Percentiles rank a stretch among this genome's conserved stretches.
Evolutionary conservation across 2,797 vertebrate genomes (phyloP).

Genomic region (Saxicola maurus): DNA sequence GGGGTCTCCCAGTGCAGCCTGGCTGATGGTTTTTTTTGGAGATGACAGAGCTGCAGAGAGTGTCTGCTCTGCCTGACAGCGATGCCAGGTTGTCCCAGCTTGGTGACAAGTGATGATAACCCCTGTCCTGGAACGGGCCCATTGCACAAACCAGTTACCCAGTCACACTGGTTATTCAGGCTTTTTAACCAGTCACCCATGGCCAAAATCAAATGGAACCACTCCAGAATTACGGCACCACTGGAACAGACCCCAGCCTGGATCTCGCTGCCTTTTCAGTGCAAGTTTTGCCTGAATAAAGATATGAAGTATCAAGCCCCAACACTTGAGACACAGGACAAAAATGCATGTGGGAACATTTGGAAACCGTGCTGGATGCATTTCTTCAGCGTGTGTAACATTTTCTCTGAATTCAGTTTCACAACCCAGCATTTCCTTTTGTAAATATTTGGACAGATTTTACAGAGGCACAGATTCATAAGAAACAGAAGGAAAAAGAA

Average conservation of each 20-base stretch:
- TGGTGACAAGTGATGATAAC: conserved; percentile 21
- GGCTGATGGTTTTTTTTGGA: not conserved
- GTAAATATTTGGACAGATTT: conserved; percentile 54
- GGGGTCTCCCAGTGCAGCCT: not conserved
- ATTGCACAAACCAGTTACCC: not conserved
- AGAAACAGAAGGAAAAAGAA: not conserved
- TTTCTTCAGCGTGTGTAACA: conserved; percentile 54
- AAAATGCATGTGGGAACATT: conserved; percentile 51
- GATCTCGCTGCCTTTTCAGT: not conserved
- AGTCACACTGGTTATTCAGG: not conserved
- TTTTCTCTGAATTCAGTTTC: conserved; percentile 59
- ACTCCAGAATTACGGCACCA: not conserved
- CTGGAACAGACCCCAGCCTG: not conserved
- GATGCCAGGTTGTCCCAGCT: not conserved
- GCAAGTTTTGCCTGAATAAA: conserved; percentile 27
- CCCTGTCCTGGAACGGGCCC: not conserved
- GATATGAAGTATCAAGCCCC: not conserved
- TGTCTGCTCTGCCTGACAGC: not conserved
- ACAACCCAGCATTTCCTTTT: conserved; percentile 54
- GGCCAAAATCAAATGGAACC: conserved; percentile 20
- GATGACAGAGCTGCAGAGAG: not conserved
- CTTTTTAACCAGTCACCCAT: not conserved
- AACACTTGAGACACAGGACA: conserved; percentile 18
- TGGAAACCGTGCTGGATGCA: conserved; percentile 28
- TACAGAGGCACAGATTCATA: not conserved